Base-by-base conservation (phyloP, 2,797 vertebrate genomes). In the Knipowitschia caucasica region DNA sequence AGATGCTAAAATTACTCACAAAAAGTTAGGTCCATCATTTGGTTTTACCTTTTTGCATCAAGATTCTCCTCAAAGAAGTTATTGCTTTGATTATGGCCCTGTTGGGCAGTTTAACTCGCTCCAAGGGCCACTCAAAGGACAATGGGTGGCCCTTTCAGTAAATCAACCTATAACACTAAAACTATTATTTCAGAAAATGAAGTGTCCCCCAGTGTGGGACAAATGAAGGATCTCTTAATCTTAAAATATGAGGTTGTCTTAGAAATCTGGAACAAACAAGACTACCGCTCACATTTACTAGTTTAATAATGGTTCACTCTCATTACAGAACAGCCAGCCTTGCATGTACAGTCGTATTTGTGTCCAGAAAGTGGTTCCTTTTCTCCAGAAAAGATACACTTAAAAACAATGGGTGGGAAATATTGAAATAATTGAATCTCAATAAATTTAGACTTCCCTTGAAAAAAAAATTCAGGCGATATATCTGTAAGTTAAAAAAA, bases 131-230 rank as follows among this genome's bases (percentile, higher is more conserved):
- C 4, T 36, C 25, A 25, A 18, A 10, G 21, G 14, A 24, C 21
- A 51, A 11, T 51, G 15, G 23, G 50, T 51, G 50, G 34, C 24
- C 33, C 21, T 15, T 21, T 9, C 14, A 26, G 26, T 38, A 23
- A 38, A 51, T 36, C 23, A 51, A 9, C 10, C 21, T 31, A 33
- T 47, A 31, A 29, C 31, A 10, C 21, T 14, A 31, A 11, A 17
- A 11, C 27, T 33, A 30, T 47, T 47, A 31, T 47, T 47, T 47
- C 27, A 14, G n/a, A 27, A 31, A n/a, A n/a, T n/a, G n/a, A n/a
- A n/a, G n/a, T n/a, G n/a, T n/a, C n/a, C n/a, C n/a, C n/a, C n/a
- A n/a, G n/a, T n/a, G n/a, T n/a, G n/a, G n/a, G n/a, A n/a, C n/a
- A n/a, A n/a, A n/a, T n/a, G n/a, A n/a, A n/a, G n/a, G n/a, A n/a